phyloP scores from a whole-genome alignment of 2,113 vertebrate species.

The Rhodinocichla rosea region DNA sequence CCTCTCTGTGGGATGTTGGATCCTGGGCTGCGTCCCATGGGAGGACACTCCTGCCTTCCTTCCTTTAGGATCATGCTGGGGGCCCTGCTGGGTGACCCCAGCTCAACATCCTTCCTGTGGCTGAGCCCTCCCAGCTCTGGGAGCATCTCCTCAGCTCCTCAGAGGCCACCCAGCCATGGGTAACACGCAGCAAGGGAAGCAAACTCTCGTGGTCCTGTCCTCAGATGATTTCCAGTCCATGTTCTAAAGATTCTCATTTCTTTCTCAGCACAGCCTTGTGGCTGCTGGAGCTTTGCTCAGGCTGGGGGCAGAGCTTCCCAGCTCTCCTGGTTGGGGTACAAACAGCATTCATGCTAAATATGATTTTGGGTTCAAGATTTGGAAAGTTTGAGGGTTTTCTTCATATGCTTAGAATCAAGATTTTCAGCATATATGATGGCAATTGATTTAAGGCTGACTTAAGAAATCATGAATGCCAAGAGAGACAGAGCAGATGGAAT shows the following conservation, averaged over 20 bases:
- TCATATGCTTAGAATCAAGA: neutral
- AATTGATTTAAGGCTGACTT: neutral
- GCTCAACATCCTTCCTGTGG: fast-evolving
- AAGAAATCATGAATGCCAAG: neutral
- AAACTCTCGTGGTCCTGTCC: neutral
- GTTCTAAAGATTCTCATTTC: neutral
- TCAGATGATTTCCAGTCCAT: neutral
- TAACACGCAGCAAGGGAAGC: neutral
- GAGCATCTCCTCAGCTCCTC: neutral
- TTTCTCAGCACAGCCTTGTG: neutral
- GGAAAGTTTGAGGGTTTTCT: neutral
- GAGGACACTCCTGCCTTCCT: neutral
- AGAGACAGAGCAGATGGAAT: neutral
- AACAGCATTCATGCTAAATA: neutral
- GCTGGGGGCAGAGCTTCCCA: neutral
- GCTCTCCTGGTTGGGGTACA: neutral
- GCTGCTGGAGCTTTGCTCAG: neutral
- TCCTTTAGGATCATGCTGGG: fast-evolving
- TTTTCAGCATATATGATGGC: neutral
- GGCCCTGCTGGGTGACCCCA: neutral
- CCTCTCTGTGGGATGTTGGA: fast-evolving
- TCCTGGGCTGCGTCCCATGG: neutral
- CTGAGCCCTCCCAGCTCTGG: neutral
- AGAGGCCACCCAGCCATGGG: neutral
- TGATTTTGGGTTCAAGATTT: neutral